Evolutionary conservation across 2,888 invertebrate genomes (phyloP), one percentile per base, ranked within the genome.

Genomic region (Halictus quadricinctus): DNA sequence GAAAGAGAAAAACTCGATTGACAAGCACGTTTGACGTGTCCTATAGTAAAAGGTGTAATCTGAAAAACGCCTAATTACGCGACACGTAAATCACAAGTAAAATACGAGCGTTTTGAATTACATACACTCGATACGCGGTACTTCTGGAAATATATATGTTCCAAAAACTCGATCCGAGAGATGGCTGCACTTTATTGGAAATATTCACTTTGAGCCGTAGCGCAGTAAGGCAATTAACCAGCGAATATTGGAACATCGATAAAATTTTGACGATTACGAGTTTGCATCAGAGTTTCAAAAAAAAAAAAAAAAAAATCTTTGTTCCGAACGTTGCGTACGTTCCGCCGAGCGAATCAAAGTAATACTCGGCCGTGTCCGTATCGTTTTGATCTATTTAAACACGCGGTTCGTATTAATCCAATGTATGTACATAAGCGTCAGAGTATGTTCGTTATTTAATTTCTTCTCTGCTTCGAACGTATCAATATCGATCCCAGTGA

Each of bases 131-230:
- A 69, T 46, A 50, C 18, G 48, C 73, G 73, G 64, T 81, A n/a
- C 79, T 76, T 77, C 50, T 50, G 18, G 64, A 76, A 81, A 80
- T 86, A 83, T 86, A 83, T 50, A 89, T 88, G 86, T 81, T 80
- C 76, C 80, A 84, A 83, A 82, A 81, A 81, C 73, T 69, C 75
- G 81, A 81, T 0, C 69, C 72, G 78, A 48, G 77, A 79, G 79
- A 74, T 70, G 81, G 69, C 72, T 73, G 83, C 84, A 78, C 85
- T 89, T 85, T 87, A 88, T 84, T 83, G 90, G 79, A 86, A 88
- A 87, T 88, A 89, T 87, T 87, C 88, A 90, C 87, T 89, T 84
- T 88, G 87, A 81, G 36, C 83, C 79, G 66, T 74, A 70, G 72
- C 72, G 50, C 58, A 54, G 78, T 75, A 77, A 83, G 85, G 85